Percentiles rank a stretch among this genome's conserved stretches.
Evolutionary conservation across 2,888 invertebrate genomes (phyloP).

Genomic region (Platycnemis pennipes): DNA sequence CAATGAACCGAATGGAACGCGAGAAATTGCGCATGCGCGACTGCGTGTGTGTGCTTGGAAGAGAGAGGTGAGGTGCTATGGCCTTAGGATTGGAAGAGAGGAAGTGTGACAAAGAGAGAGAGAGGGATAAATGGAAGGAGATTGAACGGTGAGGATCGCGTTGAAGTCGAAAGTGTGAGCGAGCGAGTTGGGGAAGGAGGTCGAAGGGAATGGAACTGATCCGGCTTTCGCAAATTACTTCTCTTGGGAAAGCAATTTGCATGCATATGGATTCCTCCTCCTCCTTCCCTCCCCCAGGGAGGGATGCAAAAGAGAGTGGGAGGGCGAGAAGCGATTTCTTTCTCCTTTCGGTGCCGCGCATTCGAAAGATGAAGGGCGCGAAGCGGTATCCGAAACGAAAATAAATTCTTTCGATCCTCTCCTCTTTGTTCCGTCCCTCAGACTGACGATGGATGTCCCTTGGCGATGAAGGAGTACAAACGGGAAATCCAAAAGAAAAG

Average conservation of each 20-base stretch:
- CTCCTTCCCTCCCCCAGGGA: not conserved
- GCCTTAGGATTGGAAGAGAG: not conserved
- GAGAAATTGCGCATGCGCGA: not conserved
- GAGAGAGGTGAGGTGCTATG: not conserved
- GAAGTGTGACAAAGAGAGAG: not conserved
- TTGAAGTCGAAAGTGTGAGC: not conserved
- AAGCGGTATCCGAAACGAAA: not conserved
- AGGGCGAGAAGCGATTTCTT: not conserved
- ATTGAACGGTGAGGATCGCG: not conserved
- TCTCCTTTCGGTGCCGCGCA: not conserved
- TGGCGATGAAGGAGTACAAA: not conserved
- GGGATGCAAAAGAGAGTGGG: not conserved
- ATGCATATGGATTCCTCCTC: constrained; percentile 12
- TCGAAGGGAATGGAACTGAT: constrained; percentile 23
- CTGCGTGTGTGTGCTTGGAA: not conserved
- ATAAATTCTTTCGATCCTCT: not conserved
- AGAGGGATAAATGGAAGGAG: not conserved
- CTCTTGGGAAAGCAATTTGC: constrained; percentile 35
- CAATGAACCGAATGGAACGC: not conserved
- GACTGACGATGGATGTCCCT: not conserved
- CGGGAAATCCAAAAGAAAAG: not conserved
- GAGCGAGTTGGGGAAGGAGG: not conserved
- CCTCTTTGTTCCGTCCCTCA: not conserved
- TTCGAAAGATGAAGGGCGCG: constrained; percentile 28
- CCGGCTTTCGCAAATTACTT: constrained; percentile 25